phyloP scores from a whole-genome alignment of 2,797 vertebrate genomes.

The Staurois parvus region DNA sequence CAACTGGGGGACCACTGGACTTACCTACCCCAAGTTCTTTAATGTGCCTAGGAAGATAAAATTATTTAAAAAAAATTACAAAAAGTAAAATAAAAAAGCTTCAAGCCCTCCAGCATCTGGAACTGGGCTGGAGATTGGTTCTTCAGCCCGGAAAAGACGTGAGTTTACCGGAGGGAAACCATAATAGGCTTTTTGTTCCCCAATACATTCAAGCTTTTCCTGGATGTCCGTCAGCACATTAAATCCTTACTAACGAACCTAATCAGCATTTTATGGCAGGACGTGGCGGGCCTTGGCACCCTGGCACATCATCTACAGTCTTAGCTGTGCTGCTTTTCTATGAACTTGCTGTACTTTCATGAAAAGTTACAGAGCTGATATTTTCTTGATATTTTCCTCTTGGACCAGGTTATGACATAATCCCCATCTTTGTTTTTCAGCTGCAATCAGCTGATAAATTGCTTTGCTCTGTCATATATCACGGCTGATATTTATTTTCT shows the following conservation, averaged over 20 bases:
- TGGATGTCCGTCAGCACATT: not conserved
- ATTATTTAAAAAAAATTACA: too few species aligned
- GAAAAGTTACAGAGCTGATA: constrained; percentile 1
- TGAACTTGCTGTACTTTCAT: not conserved
- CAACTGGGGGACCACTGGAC: constrained; percentile 91
- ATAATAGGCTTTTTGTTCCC: not conserved
- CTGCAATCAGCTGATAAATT: constrained; percentile 24
- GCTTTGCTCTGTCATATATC: constrained; percentile 10
- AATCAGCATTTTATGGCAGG: not conserved
- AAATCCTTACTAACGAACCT: not conserved
- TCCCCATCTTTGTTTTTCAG: constrained; percentile 17
- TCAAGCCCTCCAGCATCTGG: constrained; percentile 90
- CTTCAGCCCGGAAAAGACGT: constrained; percentile 95
- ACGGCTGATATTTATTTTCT: not conserved
- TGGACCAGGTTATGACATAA: constrained; percentile 24
- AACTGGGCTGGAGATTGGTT: constrained; percentile 94
- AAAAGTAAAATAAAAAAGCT: constrained; percentile 93
- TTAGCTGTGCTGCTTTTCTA: not conserved
- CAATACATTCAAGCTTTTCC: not conserved
- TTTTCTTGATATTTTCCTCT: constrained; percentile 4
- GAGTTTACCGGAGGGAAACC: constrained; percentile 67
- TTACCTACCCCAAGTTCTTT: constrained; percentile 93
- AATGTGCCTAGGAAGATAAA: constrained; percentile 89
- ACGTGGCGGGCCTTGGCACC: not conserved
- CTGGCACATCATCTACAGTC: not conserved